These are phyloP conservation scores for Catocala fraxini DNA, from an alignment of 2,888 invertebrate species.

Conservation along the genomic window DNA sequence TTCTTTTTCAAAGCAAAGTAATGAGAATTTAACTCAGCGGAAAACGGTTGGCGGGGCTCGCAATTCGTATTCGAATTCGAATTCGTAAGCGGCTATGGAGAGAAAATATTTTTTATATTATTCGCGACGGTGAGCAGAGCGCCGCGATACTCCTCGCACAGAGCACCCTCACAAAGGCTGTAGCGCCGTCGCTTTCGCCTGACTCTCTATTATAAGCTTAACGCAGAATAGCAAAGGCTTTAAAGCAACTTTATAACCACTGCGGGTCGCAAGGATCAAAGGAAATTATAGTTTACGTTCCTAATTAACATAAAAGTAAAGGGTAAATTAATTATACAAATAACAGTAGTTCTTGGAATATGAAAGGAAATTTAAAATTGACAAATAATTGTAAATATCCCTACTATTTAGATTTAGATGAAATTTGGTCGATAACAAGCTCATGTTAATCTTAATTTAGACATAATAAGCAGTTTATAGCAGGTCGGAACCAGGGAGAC, in stretches of 20 bases:
- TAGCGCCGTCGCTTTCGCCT: slow-evolving; percentile 56
- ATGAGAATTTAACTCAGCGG: slow-evolving; percentile 85
- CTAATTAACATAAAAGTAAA: slow-evolving; percentile 68
- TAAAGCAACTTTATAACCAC: slow-evolving; percentile 71
- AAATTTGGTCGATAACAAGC: slow-evolving; percentile 44
- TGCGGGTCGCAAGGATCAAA: slow-evolving; percentile 61
- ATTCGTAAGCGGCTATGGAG: slow-evolving; percentile 68
- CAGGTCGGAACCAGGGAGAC: slow-evolving; percentile 64
- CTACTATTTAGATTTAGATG: slow-evolving; percentile 22
- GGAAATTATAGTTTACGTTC: slow-evolving; percentile 65
- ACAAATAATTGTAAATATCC: slow-evolving; percentile 16
- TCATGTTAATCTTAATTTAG: slow-evolving; percentile 62
- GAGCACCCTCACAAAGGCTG: slow-evolving; percentile 69
- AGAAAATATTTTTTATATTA: slow-evolving; percentile 79
- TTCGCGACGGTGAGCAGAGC: slow-evolving; percentile 63
- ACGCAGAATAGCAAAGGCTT: slow-evolving; percentile 70
- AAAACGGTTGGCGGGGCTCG: slow-evolving; percentile 73
- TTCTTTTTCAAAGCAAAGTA: slow-evolving; percentile 82
- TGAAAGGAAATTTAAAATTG: background rate
- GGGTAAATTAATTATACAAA: slow-evolving; percentile 46
- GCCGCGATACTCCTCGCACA: slow-evolving; percentile 64
- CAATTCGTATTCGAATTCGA: too few species aligned
- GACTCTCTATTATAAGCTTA: slow-evolving; percentile 73
- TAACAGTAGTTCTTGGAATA: slow-evolving; percentile 1
- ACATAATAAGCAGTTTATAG: slow-evolving; percentile 67